phyloP scores from a whole-genome alignment of 2,888 invertebrate genomes.

The Camponotus fellah region DNA sequence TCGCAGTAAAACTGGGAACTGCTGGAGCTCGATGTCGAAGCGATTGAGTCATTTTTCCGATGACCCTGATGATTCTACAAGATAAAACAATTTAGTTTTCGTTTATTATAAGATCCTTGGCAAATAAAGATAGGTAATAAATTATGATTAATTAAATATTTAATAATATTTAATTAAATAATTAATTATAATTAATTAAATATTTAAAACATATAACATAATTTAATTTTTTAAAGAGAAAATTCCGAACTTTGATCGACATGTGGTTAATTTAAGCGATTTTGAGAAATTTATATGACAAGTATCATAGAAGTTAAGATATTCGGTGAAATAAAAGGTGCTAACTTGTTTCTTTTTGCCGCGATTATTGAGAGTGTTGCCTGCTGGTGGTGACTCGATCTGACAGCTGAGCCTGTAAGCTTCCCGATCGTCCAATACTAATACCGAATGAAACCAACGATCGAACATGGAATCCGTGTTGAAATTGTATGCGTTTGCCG shows the following conservation, averaged over 20 bases:
- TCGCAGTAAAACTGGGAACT: constrained; percentile 96
- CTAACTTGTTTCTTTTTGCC: constrained; percentile 82
- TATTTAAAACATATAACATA: background rate
- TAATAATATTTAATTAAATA: background rate
- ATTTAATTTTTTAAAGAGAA: background rate
- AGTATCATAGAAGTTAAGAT: background rate
- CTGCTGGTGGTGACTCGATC: constrained; percentile 91
- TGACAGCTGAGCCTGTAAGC: constrained; percentile 96
- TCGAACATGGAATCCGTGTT: constrained; percentile 95
- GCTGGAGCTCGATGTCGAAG: constrained; percentile 95
- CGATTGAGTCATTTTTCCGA: constrained; percentile 96
- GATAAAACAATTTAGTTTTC: constrained; percentile 47
- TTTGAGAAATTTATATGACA: background rate
- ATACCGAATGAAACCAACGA: constrained; percentile 97
- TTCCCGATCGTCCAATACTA: constrained; percentile 96
- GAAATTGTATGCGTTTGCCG: constrained; percentile 98
- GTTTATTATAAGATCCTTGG: constrained; percentile 1
- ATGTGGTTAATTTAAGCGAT: background rate
- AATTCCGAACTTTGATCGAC: background rate
- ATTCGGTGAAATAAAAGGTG: background rate
- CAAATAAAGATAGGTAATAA: background rate
- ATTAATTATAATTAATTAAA: background rate
- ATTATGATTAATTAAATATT: background rate
- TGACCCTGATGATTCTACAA: constrained; percentile 88
- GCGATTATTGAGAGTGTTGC: constrained; percentile 81